These are phyloP conservation scores for Crenichthys baileyi DNA, from an alignment of 2,797 vertebrate species.

Conservation along the genomic window DNA sequence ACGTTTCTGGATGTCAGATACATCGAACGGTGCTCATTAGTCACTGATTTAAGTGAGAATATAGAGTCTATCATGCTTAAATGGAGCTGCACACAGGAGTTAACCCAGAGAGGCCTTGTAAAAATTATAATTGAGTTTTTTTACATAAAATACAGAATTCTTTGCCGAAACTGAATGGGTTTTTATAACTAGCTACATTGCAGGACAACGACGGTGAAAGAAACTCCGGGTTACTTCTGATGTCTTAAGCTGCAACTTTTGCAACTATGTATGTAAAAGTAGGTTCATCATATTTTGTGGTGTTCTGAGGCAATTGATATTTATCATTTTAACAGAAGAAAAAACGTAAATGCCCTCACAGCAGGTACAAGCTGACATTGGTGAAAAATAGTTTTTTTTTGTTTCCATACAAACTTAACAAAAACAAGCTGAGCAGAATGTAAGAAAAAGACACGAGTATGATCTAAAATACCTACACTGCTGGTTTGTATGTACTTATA, in stretches of 20 bases:
- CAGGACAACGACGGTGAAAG: not conserved
- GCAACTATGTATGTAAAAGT: no score
- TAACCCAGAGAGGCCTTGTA: constrained; percentile 19
- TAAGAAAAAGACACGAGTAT: not conserved
- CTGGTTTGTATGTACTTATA: no score
- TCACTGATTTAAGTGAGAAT: constrained; percentile 10
- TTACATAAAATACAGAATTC: not conserved
- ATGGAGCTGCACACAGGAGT: constrained; percentile 8
- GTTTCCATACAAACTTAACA: not conserved
- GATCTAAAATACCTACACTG: no score
- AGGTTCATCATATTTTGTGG: no score
- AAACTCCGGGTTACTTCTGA: not conserved
- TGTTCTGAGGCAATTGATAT: no score
- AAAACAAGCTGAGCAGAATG: not conserved
- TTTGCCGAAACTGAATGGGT: not conserved
- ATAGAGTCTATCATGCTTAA: constrained; percentile 7
- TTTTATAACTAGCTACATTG: no score
- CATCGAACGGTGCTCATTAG: constrained; percentile 8
- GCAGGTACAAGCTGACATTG: no score
- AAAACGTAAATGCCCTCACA: no score
- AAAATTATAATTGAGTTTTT: not conserved
- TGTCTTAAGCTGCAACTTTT: no score
- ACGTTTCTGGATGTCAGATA: constrained; percentile 33
- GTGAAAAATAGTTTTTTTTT: not conserved
- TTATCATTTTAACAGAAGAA: no score